Evolutionary conservation across 2,888 invertebrate species (phyloP).

Genomic region (Microplitis deprimator): DNA sequence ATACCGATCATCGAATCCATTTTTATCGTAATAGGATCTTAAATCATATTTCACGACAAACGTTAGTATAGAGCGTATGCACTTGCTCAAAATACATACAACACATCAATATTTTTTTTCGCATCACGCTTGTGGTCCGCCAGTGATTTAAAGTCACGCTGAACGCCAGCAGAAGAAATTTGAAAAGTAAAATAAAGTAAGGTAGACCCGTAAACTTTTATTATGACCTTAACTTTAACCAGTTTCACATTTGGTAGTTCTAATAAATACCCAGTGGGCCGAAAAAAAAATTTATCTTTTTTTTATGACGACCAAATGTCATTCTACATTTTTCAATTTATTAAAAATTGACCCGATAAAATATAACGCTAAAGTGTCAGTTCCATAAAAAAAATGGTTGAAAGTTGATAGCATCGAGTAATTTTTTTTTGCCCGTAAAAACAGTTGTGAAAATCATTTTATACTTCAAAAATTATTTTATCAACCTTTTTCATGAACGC

Average conservation of each 20-base stretch:
- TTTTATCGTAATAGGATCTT: conserved; percentile 63
- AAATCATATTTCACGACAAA: conserved; percentile 57
- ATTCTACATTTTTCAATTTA: not conserved
- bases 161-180: conserved; percentile 1
- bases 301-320: not conserved
- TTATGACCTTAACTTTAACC: not conserved
- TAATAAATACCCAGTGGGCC: not conserved
- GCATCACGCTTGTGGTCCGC: not conserved
- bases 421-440: not conserved
- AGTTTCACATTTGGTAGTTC: not conserved
- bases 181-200: not conserved
- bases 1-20: conserved; percentile 60
- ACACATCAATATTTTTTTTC: conserved; percentile 7
- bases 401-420: not conserved
- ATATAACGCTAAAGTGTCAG: not conserved
- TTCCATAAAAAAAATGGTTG: not conserved
- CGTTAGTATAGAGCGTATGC: conserved; percentile 42
- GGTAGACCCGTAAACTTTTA: conserved; percentile 11
- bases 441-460: not conserved
- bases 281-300: not conserved
- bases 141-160: conserved; percentile 23
- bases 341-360: not conserved
- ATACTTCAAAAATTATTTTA: too few relatives aligned
- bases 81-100: not conserved
- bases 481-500: too few relatives aligned